Conservation (phyloP, 2,113 vertebrate genomes). For the Lutjanus erythropterus region DNA sequence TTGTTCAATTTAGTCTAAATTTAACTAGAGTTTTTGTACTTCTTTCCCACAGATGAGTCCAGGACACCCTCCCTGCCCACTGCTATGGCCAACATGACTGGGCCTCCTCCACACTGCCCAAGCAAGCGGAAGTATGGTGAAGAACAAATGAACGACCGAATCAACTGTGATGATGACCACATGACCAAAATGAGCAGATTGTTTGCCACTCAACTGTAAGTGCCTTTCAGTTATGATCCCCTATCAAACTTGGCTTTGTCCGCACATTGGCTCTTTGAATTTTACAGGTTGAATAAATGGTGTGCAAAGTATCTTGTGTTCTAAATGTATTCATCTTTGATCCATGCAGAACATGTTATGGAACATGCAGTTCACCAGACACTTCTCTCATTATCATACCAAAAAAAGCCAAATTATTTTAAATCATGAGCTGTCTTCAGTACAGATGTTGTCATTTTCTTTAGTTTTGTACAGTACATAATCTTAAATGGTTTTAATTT, state of each 20-base stretch:
- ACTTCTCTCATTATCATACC: background rate
- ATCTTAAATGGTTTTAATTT: background rate
- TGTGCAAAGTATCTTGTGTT: background rate
- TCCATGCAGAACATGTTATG: background rate
- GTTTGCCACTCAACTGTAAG: constrained; percentile 94
- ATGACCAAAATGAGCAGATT: constrained; percentile 95
- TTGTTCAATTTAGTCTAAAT: background rate
- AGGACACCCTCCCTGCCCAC: constrained; percentile 90
- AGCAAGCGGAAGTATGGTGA: constrained; percentile 93
- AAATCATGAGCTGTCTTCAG: background rate
- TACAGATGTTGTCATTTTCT: background rate
- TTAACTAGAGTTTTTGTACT: constrained; percentile 19
- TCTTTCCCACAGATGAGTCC: constrained; percentile 89
- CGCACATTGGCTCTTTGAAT: background rate
- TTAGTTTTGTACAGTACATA: background rate
- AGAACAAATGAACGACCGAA: constrained; percentile 90
- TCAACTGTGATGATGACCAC: constrained; percentile 92
- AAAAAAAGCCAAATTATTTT: background rate
- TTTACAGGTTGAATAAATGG: background rate
- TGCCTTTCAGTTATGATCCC: constrained; percentile 32
- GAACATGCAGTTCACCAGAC: background rate
- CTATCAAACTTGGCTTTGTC: background rate
- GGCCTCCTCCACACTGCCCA: constrained; percentile 92
- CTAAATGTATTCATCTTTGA: background rate
- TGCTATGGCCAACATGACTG: constrained; percentile 88